Conservation (phyloP, 1,140 invertebrate species). For the Ooceraea biroi region DNA sequence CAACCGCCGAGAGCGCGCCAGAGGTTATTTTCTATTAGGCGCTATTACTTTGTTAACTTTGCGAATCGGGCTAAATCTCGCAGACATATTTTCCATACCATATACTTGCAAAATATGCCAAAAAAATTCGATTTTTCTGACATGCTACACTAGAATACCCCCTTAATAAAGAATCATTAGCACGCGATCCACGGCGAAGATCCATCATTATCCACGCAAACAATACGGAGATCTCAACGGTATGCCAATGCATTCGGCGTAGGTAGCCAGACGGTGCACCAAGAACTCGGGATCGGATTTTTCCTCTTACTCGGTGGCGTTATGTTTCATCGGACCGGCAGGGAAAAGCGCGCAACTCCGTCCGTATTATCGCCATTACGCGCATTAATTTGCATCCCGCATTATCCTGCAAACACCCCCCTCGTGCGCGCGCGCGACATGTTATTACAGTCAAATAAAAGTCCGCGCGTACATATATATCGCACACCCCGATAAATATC, state of each 20-base stretch:
- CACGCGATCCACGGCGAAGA: constrained; percentile 41
- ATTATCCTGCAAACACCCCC: constrained; percentile 54
- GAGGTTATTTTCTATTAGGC: too few relatives aligned
- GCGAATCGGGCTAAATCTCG: too few relatives aligned
- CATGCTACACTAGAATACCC: too few relatives aligned
- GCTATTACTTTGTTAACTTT: too few relatives aligned
- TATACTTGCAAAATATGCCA: too few relatives aligned
- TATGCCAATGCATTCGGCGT: constrained; percentile 7
- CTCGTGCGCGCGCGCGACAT: constrained; percentile 33
- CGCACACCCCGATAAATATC: constrained; percentile 49
- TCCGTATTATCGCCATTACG: constrained; percentile 59
- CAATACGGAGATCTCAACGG: constrained; percentile 38
- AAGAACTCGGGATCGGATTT: constrained; percentile 42
- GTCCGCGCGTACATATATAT: constrained; percentile 20
- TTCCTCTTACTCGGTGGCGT: constrained; percentile 29
- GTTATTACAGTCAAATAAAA: constrained; percentile 61
- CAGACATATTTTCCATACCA: too few relatives aligned
- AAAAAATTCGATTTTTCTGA: too few relatives aligned
- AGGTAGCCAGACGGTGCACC: background rate
- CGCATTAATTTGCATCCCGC: constrained; percentile 60
- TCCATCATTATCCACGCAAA: constrained; percentile 48
- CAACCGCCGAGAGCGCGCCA: too few relatives aligned
- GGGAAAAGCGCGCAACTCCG: constrained; percentile 42
- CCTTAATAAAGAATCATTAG: constrained; percentile 63
- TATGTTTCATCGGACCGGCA: constrained; percentile 31